Percentiles rank a stretch among this genome's conserved stretches.
phyloP scores from a whole-genome alignment of 2,113 vertebrate species.

The Pitta sordida region DNA sequence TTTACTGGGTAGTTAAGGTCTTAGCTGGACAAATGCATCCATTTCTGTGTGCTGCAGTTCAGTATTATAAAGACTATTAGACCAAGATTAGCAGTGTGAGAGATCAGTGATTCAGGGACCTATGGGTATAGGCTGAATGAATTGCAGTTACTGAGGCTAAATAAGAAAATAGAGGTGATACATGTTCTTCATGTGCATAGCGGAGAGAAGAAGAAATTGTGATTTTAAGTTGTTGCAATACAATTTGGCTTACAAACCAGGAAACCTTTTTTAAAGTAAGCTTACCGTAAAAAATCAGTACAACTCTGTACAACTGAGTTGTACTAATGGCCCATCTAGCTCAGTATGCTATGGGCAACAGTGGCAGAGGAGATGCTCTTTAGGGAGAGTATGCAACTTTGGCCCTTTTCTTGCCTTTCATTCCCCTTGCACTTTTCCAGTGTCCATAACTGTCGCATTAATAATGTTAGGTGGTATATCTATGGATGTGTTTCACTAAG shows the following conservation, averaged over 20 bases:
- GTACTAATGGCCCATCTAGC: neutral
- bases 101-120: neutral
- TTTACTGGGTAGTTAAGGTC: neutral
- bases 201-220: neutral
- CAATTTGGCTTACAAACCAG: neutral
- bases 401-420: neutral
- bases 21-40: neutral
- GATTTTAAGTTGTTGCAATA: neutral
- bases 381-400: neutral
- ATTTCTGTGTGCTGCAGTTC: neutral
- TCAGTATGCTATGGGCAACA: neutral
- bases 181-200: neutral
- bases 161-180: neutral
- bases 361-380: neutral
- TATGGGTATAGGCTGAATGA: neutral
- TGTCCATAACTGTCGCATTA: neutral
- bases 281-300: neutral
- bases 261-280: neutral
- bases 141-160: neutral
- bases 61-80: neutral
- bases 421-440: neutral
- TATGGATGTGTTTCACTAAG: neutral
- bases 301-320: neutral
- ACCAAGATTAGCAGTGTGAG: neutral
- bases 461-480: neutral